Percentiles rank a stretch among this genome's conserved stretches.
These are phyloP conservation scores for Menidia menidia DNA, from an alignment of 2,797 vertebrate species.

Conservation along the genomic window DNA sequence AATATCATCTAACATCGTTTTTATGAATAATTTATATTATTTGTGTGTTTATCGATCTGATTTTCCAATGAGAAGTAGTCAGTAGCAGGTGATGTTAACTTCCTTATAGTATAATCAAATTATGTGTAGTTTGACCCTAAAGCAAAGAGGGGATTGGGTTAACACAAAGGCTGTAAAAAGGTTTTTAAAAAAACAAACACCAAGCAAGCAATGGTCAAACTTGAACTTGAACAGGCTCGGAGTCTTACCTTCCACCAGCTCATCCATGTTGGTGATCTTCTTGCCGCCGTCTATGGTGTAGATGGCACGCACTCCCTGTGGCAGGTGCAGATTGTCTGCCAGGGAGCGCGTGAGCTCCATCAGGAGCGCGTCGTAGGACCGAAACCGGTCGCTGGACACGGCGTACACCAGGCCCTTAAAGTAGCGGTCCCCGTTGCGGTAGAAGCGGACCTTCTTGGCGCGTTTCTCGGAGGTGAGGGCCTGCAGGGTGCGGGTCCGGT, in stretches of 20 bases:
- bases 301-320: constrained; percentile 93
- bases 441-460: constrained; percentile 96
- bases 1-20: no score
- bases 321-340: constrained; percentile 93
- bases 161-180: no score
- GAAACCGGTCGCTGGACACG: constrained; percentile 91
- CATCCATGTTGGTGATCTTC: constrained; percentile 92
- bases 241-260: constrained; percentile 90
- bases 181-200: no score
- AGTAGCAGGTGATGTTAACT: no score
- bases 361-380: constrained; percentile 92
- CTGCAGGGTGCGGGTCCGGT: constrained; percentile 96
- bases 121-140: no score
- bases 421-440: constrained; percentile 96
- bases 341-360: constrained; percentile 92
- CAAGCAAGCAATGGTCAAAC: not conserved
- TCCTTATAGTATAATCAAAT: no score
- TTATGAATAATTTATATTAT: no score
- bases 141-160: no score
- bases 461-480: constrained; percentile 95
- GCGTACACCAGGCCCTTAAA: constrained; percentile 97
- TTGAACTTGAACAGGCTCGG: not conserved
- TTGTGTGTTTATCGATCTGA: no score
- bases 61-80: no score
- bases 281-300: constrained; percentile 91